Evolutionary conservation across 1,140 invertebrate genomes (phyloP).

Genomic region (Drosophila subobscura): DNA sequence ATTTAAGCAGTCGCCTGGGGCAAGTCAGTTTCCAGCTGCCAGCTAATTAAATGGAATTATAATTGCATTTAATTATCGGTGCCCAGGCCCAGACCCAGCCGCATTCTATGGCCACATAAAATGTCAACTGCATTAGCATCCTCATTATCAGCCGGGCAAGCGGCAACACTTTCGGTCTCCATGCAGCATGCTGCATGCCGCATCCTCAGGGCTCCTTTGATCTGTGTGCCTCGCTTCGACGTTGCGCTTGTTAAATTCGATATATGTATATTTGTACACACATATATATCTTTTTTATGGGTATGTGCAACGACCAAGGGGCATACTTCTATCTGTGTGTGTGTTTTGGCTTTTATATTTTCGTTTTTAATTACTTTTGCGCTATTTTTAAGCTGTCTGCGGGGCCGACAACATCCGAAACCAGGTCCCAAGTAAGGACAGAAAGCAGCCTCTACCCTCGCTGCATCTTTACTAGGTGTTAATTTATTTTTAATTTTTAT

Average conservation of each 20-base stretch:
- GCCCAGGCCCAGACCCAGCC: constrained; percentile 9
- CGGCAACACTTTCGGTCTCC: constrained; percentile 55
- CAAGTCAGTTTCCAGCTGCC: constrained; percentile 40
- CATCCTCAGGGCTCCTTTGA: constrained; percentile 51
- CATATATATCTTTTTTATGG: constrained; percentile 52
- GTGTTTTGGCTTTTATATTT: constrained; percentile 65
- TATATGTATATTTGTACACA: constrained; percentile 46
- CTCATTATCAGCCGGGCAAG: constrained; percentile 51
- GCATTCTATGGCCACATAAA: constrained; percentile 65
- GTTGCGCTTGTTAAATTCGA: constrained; percentile 75
- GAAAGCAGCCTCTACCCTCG: constrained; percentile 16
- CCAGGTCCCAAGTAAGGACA: constrained; percentile 38
- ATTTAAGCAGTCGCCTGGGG: constrained; percentile 48
- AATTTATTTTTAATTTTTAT: constrained; percentile 83
- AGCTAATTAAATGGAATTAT: constrained; percentile 77
- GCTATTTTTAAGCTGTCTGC: constrained; percentile 76
- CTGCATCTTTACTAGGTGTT: constrained; percentile 77
- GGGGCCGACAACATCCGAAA: constrained; percentile 34
- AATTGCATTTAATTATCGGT: constrained; percentile 69
- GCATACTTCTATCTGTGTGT: neutral
- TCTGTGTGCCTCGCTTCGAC: constrained; percentile 50
- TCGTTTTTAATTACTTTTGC: constrained; percentile 79
- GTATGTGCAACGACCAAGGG: constrained; percentile 6
- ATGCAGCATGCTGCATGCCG: constrained; percentile 7
- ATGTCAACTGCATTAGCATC: constrained; percentile 78